A percentile compares a stretch with the other conserved stretches of the same genome.
Conservation (phyloP, 2,888 invertebrate genomes). For the Linyphia triangularis region DNA sequence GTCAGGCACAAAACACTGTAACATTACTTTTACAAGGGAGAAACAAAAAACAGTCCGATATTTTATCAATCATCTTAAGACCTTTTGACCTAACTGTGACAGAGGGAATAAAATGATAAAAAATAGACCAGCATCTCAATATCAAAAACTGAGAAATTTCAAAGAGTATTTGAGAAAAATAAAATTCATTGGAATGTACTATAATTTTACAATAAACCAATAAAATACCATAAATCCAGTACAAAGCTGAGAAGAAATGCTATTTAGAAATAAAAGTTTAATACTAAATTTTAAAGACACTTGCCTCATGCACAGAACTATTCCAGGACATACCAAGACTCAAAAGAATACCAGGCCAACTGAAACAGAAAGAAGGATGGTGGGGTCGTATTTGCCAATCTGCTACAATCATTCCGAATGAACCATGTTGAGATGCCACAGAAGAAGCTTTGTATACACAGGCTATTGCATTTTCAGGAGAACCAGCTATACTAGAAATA, state of each 20-base stretch:
- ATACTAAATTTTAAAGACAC: background rate
- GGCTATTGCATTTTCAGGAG: slow-evolving; percentile 83
- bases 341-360: slow-evolving; percentile 83
- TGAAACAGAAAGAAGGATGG: slow-evolving; percentile 83
- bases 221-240: background rate
- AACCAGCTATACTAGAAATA: slow-evolving; percentile 82
- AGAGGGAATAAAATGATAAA: no score
- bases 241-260: no score
- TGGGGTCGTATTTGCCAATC: slow-evolving; percentile 84
- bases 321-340: slow-evolving; percentile 84
- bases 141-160: no score
- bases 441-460: slow-evolving; percentile 83
- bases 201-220: background rate
- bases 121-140: no score
- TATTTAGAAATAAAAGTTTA: background rate
- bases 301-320: slow-evolving; percentile 81
- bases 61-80: no score
- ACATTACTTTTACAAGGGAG: no score
- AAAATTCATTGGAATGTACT: no score
- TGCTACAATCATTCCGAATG: slow-evolving; percentile 82
- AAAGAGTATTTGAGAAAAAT: no score
- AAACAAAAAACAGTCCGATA: no score
- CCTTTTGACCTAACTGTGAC: no score
- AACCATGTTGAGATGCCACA: slow-evolving; percentile 81
- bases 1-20: no score